Evolutionary conservation across 2,113 vertebrate species (phyloP).

Genomic region (Ceuthmochares aereus): DNA sequence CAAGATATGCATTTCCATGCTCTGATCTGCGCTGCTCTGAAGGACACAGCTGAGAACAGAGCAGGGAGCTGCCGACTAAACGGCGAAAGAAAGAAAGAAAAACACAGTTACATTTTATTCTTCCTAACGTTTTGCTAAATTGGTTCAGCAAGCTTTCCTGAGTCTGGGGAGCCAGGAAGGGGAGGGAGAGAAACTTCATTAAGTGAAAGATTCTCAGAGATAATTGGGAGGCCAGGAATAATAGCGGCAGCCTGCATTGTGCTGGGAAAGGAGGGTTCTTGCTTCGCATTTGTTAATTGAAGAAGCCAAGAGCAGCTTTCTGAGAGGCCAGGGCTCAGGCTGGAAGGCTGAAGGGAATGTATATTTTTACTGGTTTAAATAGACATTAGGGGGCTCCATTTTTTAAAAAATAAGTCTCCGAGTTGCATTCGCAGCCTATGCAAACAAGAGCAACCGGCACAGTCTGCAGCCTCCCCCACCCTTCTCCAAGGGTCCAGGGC

Average conservation of each 20-base stretch:
- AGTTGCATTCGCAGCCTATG: not conserved
- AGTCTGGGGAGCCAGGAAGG: constrained; percentile 28
- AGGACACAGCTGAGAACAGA: constrained; percentile 75
- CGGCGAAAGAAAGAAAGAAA: constrained; percentile 51
- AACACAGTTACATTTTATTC: constrained; percentile 36
- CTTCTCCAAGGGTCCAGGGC: not conserved
- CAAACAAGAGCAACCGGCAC: not conserved
- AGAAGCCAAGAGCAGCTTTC: not conserved
- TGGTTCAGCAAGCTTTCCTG: constrained; percentile 50
- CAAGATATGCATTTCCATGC: constrained; percentile 76
- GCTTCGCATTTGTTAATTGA: constrained; percentile 38
- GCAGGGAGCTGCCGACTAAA: constrained; percentile 70
- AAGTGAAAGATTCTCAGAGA: constrained; percentile 48
- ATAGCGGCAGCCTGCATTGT: constrained; percentile 49
- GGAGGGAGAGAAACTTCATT: constrained; percentile 67
- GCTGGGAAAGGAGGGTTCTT: constrained; percentile 43
- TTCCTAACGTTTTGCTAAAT: constrained; percentile 53
- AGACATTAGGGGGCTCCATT: constrained; percentile 70
- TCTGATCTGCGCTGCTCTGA: constrained; percentile 71
- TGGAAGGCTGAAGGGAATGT: constrained; percentile 10
- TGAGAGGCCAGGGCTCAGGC: not conserved
- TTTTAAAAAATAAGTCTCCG: constrained; percentile 44
- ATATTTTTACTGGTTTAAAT: constrained; percentile 43
- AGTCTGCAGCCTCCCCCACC: not conserved
- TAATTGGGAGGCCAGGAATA: constrained; percentile 69